Conservation (phyloP, 2,797 vertebrate genomes). For the Trichosurus vulpecula region DNA sequence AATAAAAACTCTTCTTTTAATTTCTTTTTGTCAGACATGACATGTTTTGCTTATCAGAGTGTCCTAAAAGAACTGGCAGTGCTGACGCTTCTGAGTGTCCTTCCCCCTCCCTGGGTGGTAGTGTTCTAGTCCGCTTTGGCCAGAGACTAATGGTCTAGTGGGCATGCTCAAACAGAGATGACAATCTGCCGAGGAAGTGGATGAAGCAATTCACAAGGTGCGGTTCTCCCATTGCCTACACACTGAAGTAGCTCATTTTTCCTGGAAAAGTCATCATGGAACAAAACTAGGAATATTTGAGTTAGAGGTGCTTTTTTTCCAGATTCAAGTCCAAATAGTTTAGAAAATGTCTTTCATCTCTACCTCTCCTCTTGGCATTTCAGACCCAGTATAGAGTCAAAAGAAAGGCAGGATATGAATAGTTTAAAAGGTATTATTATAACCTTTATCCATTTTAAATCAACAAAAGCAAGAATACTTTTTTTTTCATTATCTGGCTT, state of each 20-base stretch:
- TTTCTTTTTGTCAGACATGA: slow-evolving; percentile 10
- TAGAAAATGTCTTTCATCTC: slow-evolving; percentile 8
- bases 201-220: neutral
- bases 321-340: neutral
- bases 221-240: neutral
- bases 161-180: neutral
- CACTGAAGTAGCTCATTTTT: neutral
- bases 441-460: neutral
- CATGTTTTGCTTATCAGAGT: neutral
- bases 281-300: neutral
- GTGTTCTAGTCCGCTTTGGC: neutral
- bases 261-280: slow-evolving; percentile 16
- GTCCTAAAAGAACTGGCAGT: neutral
- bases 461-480: neutral
- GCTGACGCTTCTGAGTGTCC: neutral
- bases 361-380: neutral
- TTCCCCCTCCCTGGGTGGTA: neutral
- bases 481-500: neutral
- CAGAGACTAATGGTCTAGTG: neutral
- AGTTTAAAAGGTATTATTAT: neutral
- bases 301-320: neutral
- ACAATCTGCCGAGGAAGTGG: neutral
- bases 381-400: neutral
- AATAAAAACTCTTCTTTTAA: slow-evolving; percentile 7
- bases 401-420: neutral